Evolutionary conservation across 2,797 vertebrate species (phyloP).

Genomic region (Phataginus tricuspis): DNA sequence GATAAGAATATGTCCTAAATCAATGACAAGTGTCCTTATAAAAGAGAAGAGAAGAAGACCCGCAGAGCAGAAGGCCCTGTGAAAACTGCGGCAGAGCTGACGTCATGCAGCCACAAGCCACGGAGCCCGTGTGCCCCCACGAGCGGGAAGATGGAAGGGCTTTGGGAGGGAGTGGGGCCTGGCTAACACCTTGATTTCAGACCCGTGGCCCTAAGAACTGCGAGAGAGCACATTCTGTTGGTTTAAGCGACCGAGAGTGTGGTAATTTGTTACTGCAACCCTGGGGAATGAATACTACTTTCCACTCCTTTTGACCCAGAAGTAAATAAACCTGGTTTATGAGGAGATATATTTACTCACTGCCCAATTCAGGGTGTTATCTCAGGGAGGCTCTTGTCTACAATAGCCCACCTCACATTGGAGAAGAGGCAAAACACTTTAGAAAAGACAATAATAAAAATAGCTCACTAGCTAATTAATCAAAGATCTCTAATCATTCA

Average conservation of each 20-base stretch:
- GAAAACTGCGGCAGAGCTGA: neutral
- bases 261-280: neutral
- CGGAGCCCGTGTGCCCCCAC: neutral
- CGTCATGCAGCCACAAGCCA: accelerated
- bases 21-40: neutral
- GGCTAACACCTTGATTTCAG: neutral
- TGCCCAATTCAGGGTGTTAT: neutral
- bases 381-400: neutral
- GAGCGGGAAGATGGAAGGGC: neutral
- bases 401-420: neutral
- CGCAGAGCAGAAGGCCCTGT: accelerated
- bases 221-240: neutral
- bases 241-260: neutral
- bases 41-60: neutral
- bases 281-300: neutral
- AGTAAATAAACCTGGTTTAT: neutral
- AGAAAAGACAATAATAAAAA: constrained; percentile 17
- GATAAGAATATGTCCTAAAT: neutral
- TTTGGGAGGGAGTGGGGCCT: accelerated
- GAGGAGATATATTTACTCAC: neutral
- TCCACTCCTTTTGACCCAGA: neutral
- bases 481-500: neutral
- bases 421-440: neutral
- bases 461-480: neutral
- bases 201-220: neutral